phyloP scores from a whole-genome alignment of 2,797 vertebrate species.

The Fistularia tabacaria region DNA sequence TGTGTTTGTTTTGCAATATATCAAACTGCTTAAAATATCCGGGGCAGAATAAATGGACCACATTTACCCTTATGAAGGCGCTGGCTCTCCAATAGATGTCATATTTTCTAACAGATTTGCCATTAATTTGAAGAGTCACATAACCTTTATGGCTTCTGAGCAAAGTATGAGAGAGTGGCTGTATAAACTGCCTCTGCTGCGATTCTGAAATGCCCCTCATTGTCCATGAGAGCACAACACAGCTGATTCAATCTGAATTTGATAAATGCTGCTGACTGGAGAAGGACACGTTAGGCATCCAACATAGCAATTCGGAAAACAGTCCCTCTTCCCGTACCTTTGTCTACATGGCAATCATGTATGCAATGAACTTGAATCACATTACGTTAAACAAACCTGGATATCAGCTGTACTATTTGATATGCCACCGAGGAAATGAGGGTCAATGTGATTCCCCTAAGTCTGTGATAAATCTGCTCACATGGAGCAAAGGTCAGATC shows the following conservation, averaged over 20 bases:
- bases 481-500: conserved; percentile 44
- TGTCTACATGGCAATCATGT: conserved; percentile 59
- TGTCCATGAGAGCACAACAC: conserved; percentile 47
- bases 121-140: conserved; percentile 46
- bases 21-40: conserved; percentile 41
- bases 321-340: conserved; percentile 51
- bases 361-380: conserved; percentile 51
- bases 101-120: conserved; percentile 39
- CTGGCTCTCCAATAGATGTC: conserved; percentile 23
- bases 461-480: conserved; percentile 54
- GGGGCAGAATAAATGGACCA: conserved; percentile 34
- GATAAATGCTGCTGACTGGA: conserved; percentile 63
- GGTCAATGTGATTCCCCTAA: conserved; percentile 44
- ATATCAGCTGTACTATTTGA: conserved; percentile 58
- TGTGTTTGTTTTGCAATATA: conserved; percentile 61
- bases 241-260: conserved; percentile 63
- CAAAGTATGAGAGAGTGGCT: conserved; percentile 27
- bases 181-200: conserved; percentile 21
- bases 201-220: conserved; percentile 46
- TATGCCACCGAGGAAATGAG: conserved; percentile 49
- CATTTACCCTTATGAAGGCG: conserved; percentile 22
- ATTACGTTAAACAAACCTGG: conserved; percentile 59
- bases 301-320: conserved; percentile 63
- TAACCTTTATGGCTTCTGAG: conserved; percentile 48
- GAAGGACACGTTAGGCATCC: conserved; percentile 46